Evolutionary conservation across 1,140 invertebrate species (phyloP), one percentile per base, ranked within the genome.

Genomic region (Cotesia vestalis): DNA sequence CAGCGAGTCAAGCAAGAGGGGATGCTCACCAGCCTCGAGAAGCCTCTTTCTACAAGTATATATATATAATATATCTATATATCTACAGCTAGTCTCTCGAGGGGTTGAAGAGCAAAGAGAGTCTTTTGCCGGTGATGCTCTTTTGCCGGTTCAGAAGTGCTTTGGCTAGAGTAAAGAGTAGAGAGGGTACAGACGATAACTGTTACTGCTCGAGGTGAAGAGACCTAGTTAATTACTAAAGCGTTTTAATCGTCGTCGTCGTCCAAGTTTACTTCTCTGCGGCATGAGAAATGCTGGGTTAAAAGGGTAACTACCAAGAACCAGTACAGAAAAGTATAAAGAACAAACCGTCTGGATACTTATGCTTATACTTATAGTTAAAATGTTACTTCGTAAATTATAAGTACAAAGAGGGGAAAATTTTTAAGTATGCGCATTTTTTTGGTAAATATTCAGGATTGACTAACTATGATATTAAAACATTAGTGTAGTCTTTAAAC

Each of bases 241-340:
- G 84, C 85, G 85, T 86, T 87, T 87, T 87, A 87, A 87, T 87
- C 85, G 85, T 82, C 84, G 82, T 80, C 40, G 40, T 46, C 40
- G 40, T 46, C 40, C 83, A 80, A 86, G 86, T 84, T 86, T 59
- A 59, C 20, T 86, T 78, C 80, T 79, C 78, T 75, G 27, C 27
- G 78, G 79, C 76, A 78, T 78, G 77, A 78, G 78, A 77, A 77
- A 75, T 70, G 66, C 27, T 64, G 66, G 70, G 76, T 73, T 68
- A 74, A 62, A 73, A 75, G 59, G 66, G 72, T 46, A 46, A 46
- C 6, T 46, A 11, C 40, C 11, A 3, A 73, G 60, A 70, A 73
- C 27, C 27, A 69, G 53, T 64, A 64, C 57, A 69, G 62, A 64
- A 77, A 66, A 60, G 55, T 46, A 46, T 9, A 46, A 17, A 51